Evolutionary conservation across 2,797 vertebrate species (phyloP).

Genomic region (Sebastiscus tertius): DNA sequence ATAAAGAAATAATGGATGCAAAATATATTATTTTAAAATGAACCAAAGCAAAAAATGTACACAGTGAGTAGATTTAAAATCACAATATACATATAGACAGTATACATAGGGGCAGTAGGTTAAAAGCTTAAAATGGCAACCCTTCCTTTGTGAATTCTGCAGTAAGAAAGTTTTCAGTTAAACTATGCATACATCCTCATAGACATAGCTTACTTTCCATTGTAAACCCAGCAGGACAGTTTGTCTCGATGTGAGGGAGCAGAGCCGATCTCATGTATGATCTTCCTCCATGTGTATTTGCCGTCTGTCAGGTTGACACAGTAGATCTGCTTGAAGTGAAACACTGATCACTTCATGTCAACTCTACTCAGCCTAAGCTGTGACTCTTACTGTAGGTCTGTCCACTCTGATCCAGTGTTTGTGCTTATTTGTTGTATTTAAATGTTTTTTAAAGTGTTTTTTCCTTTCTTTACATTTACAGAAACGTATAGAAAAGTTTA

Average conservation of each 20-base stretch:
- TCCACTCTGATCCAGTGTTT: neutral
- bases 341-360: constrained; percentile 42
- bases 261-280: constrained; percentile 81
- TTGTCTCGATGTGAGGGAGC: constrained; percentile 94
- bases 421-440: no score
- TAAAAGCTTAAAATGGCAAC: no score
- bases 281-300: constrained; percentile 89
- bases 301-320: constrained; percentile 88
- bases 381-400: neutral
- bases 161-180: neutral
- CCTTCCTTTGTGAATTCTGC: neutral
- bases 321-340: constrained; percentile 83
- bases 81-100: no score
- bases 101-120: no score
- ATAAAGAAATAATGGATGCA: neutral
- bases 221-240: constrained; percentile 94
- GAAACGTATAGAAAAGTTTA: no score
- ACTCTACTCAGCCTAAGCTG: neutral
- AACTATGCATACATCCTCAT: neutral
- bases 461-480: no score
- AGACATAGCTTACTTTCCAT: constrained; percentile 68
- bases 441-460: neutral
- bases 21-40: no score
- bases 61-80: no score
- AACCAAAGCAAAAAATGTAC: no score